Evolutionary conservation across 2,888 invertebrate species (phyloP), one percentile per base, ranked within the genome.

Genomic region (Ischnura elegans): DNA sequence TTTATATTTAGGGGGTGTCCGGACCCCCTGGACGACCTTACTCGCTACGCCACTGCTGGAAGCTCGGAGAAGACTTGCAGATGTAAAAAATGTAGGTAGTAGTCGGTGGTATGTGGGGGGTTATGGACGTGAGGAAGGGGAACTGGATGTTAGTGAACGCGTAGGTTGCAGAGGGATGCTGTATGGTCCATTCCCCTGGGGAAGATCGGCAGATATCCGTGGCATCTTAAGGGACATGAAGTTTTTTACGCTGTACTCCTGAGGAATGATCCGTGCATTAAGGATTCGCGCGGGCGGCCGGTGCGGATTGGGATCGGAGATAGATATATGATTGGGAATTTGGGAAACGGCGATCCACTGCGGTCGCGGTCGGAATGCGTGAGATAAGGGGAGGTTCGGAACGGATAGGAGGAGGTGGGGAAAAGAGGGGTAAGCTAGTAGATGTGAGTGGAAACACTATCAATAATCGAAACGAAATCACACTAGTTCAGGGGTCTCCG

Each of bases 251-350:
- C n/a, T n/a, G n/a, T n/a, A n/a, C n/a, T n/a, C n/a, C n/a, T n/a
- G n/a, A n/a, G n/a, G n/a, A 46, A 45, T 45, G 86, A 46, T 86
- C 25, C n/a, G 25, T 5, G 86, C 45, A 43, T 45, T 25, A 86
- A 43, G 86, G 86, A 46, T 46, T 86, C 86, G 86, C 13, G 76
- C 10, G 10, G 86, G 86, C 45, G 42, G 45, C 46, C 45, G 25
- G 13, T 46, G 86, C n/a, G 43, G 86, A 86, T 43, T n/a, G 46
- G 45, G 43, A 86, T 25, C 51, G 19, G 51, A 51, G 51, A 51
- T 51, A 86, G 86, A 86, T 45, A 46, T 86, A 86, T n/a, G 86
- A 45, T 86, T 86, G 86, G 86, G 86, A 86, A 86, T 86, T 46
- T 43, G 66, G 86, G 46, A n/a, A n/a, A n/a, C 45, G 43, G 86